Conservation (phyloP, 2,888 invertebrate genomes). For the Apamea monoglypha region DNA sequence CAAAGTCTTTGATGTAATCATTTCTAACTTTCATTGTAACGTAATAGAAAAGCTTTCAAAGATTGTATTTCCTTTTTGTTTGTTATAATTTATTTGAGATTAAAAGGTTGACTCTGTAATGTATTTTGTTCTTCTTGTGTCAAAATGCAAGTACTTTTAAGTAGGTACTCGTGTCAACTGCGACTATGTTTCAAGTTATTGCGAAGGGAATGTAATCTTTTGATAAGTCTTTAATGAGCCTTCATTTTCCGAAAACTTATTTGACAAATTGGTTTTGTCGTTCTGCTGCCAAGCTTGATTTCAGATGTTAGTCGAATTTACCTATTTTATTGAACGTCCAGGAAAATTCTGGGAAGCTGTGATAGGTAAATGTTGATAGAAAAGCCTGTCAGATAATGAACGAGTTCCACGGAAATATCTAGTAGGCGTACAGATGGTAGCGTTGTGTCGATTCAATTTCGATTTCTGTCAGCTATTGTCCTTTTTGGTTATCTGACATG, state of each 20-base stretch:
- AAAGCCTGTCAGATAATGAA: not conserved
- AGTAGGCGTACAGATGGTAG: not conserved
- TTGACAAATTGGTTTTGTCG: slow-evolving; percentile 14
- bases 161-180: slow-evolving; percentile 8
- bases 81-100: slow-evolving; percentile 55
- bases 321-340: not conserved
- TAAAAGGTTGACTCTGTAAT: slow-evolving; percentile 41
- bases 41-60: slow-evolving; percentile 47
- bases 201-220: slow-evolving; percentile 15
- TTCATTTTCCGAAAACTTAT: slow-evolving; percentile 33
- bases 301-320: not conserved
- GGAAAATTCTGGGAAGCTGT: not conserved
- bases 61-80: slow-evolving; percentile 34
- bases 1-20: slow-evolving; percentile 52
- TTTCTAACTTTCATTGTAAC: slow-evolving; percentile 41
- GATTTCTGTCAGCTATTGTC: not conserved
- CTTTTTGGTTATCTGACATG: not conserved
- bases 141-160: not conserved
- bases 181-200: slow-evolving; percentile 2
- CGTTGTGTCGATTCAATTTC: not conserved
- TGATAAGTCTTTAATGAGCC: slow-evolving; percentile 30
- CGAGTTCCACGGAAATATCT: not conserved
- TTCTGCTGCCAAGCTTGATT: not conserved
- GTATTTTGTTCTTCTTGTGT: slow-evolving; percentile 46
- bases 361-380: not conserved